Evolutionary conservation across 2,797 vertebrate species (phyloP).

Genomic region (Syncerus caffer): DNA sequence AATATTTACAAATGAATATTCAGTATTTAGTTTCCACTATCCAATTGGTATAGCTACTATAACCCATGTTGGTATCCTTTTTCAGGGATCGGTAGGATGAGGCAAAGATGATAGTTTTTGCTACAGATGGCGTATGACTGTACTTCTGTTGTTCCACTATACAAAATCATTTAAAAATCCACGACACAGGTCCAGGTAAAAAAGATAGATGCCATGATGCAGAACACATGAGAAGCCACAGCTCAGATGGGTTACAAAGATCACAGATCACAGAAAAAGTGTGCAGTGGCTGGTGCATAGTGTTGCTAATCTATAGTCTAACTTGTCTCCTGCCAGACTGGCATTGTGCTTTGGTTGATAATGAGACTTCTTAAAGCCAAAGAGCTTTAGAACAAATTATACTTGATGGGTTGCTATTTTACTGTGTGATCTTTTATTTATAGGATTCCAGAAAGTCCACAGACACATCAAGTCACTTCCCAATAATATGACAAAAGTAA

Average conservation of each 20-base stretch:
- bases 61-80: not conserved
- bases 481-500: slow-evolving; percentile 75
- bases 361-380: slow-evolving; percentile 70
- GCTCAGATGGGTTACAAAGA: not conserved
- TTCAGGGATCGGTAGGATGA: not conserved
- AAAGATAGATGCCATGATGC: not conserved
- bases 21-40: not conserved
- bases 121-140: not conserved
- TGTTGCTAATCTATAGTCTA: slow-evolving; percentile 68
- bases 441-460: slow-evolving; percentile 77
- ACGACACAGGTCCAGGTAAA: not conserved
- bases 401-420: slow-evolving; percentile 71
- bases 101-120: not conserved
- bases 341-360: slow-evolving; percentile 70
- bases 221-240: not conserved
- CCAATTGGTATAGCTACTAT: not conserved
- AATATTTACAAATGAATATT: not conserved
- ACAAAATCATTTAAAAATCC: not conserved
- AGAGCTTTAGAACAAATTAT: slow-evolving; percentile 78
- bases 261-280: not conserved
- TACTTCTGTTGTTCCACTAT: not conserved
- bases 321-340: slow-evolving; percentile 60
- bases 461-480: slow-evolving; percentile 79
- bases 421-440: slow-evolving; percentile 77
- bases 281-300: not conserved